Conservation (phyloP, 1,140 invertebrate genomes). For the Cydia pomonella region DNA sequence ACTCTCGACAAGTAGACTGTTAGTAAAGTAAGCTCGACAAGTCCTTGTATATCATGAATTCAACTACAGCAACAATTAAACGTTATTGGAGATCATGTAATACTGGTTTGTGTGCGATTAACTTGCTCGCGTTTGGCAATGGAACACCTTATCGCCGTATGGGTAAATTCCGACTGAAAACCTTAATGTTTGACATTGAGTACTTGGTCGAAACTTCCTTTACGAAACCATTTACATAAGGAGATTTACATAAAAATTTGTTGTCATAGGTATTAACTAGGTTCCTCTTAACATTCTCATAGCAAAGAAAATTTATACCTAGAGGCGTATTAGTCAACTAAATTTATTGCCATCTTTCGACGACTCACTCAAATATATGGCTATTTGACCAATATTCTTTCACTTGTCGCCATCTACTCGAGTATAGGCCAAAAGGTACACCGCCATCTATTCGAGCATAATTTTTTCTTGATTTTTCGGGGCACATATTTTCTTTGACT, state of each 20-base stretch:
- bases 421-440: too few species aligned
- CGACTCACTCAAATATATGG: too few species aligned
- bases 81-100: neutral
- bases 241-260: neutral
- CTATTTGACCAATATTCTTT: too few species aligned
- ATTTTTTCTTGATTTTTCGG: too few species aligned
- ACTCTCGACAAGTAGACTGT: neutral
- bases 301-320: too few species aligned
- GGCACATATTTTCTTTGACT: too few species aligned
- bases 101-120: neutral
- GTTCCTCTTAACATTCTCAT: neutral
- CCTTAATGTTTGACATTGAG: constrained; percentile 9
- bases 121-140: neutral
- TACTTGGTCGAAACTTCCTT: neutral
- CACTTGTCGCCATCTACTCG: too few species aligned
- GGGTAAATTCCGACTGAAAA: constrained; percentile 7
- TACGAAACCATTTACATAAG: neutral
- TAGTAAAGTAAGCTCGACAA: neutral
- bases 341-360: too few species aligned
- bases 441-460: too few species aligned
- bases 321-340: too few species aligned
- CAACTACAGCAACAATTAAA: neutral
- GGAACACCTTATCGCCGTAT: neutral
- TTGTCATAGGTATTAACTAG: neutral
- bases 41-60: neutral